Conservation (phyloP, 2,888 invertebrate species). For the Eupithecia exiguata region DNA sequence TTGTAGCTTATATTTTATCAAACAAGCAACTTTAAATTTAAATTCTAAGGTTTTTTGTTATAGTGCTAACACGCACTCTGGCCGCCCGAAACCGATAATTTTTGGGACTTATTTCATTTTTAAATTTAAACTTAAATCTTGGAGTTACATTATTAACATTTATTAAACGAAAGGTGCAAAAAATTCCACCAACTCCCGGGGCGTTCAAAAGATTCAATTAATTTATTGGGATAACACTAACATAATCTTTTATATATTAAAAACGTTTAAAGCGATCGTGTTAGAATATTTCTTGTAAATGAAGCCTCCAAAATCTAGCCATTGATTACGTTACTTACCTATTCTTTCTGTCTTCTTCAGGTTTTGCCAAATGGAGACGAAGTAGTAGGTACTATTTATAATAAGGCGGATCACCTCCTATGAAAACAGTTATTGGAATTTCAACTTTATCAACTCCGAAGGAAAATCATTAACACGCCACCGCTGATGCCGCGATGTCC, state of each 20-base stretch:
- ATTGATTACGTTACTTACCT: constrained; percentile 20
- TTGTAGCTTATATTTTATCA: neutral
- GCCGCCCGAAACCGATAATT: too few relatives aligned
- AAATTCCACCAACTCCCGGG: neutral
- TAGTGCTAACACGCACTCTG: too few relatives aligned
- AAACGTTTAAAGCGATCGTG: neutral
- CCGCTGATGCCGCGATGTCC: neutral
- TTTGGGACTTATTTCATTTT: too few relatives aligned
- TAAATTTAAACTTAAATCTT: too few relatives aligned
- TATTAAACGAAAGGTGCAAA: neutral
- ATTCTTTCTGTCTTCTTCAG: constrained; percentile 27
- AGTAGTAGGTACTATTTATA: constrained; percentile 4
- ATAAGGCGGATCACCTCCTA: neutral
- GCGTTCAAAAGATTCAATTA: neutral
- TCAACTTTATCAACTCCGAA: neutral
- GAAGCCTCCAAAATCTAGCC: neutral
- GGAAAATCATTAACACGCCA: neutral
- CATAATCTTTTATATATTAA: neutral
- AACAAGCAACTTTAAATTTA: too few relatives aligned
- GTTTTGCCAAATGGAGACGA: constrained; percentile 9
- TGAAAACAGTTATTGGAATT: neutral
- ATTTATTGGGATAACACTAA: neutral
- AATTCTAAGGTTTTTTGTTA: too few relatives aligned
- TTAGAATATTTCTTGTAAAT: neutral
- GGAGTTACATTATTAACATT: neutral